Conservation (phyloP, 2,113 vertebrate species). For the Columba livia region DNA sequence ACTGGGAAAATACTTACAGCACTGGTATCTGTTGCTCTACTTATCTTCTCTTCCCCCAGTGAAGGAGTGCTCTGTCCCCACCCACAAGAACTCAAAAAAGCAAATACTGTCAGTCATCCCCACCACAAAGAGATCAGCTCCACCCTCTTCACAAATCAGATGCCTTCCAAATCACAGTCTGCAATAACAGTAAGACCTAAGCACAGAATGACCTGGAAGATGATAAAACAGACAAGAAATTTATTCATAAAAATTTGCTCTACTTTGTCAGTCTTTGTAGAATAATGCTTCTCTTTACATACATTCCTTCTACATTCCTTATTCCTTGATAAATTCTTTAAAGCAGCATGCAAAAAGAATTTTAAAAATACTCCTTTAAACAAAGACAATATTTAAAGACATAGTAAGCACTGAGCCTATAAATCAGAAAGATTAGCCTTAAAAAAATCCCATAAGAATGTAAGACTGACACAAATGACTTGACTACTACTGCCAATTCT, state of each 20-base stretch:
- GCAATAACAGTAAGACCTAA: neutral
- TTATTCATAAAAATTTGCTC: neutral
- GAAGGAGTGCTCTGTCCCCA: neutral
- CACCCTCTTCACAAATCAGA: conserved; percentile 27
- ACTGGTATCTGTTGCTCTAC: neutral
- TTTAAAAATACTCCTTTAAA: neutral
- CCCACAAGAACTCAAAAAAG: conserved; percentile 13
- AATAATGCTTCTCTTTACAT: neutral
- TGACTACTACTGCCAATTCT: neutral
- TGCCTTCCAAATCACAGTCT: neutral
- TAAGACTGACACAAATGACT: neutral
- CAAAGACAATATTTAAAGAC: neutral
- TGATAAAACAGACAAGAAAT: neutral
- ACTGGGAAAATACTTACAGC: conserved; percentile 44
- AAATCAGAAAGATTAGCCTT: neutral
- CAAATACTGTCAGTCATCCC: neutral
- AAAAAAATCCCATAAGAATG: neutral
- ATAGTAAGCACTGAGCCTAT: neutral
- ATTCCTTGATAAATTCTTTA: neutral
- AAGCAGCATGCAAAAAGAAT: neutral
- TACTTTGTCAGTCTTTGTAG: neutral
- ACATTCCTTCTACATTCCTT: neutral
- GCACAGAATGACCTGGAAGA: neutral
- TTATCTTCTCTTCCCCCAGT: neutral
- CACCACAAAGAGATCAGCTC: conserved; percentile 29